Percentiles rank a stretch among this genome's conserved stretches.
phyloP scores from a whole-genome alignment of 2,888 invertebrate species.

The Sinopyrophorus schimmeli region DNA sequence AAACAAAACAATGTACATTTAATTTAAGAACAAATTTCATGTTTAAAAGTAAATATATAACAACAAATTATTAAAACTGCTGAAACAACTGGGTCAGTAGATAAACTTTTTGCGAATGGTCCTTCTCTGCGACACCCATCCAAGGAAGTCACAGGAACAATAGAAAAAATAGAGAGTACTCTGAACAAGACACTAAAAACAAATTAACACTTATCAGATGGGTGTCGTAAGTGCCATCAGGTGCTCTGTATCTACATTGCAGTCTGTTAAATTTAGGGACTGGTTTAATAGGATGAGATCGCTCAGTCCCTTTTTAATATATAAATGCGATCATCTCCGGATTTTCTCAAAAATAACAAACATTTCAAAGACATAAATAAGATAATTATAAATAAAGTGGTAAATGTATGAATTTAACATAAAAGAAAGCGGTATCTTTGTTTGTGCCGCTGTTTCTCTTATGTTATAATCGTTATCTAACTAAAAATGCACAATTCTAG shows the following conservation, averaged over 20 bases:
- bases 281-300: slow-evolving; percentile 50
- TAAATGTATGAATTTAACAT: slow-evolving; percentile 26
- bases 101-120: slow-evolving; percentile 57
- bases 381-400: slow-evolving; percentile 45
- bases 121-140: slow-evolving; percentile 42
- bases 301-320: slow-evolving; percentile 47
- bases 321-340: slow-evolving; percentile 43
- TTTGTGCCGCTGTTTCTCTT: slow-evolving; percentile 15
- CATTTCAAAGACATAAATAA: slow-evolving; percentile 52
- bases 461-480: slow-evolving; percentile 21
- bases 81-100: slow-evolving; percentile 58
- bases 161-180: slow-evolving; percentile 54
- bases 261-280: slow-evolving; percentile 31
- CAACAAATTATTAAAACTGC: slow-evolving; percentile 61
- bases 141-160: slow-evolving; percentile 48
- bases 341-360: slow-evolving; percentile 47
- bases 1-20: slow-evolving; percentile 77
- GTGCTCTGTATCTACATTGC: slow-evolving; percentile 24
- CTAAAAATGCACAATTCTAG: slow-evolving; percentile 31
- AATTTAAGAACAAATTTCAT: slow-evolving; percentile 75
- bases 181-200: slow-evolving; percentile 50
- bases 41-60: slow-evolving; percentile 65
- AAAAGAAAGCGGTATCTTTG: slow-evolving; percentile 14
- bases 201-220: slow-evolving; percentile 50
- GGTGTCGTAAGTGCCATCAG: slow-evolving; percentile 37